phyloP scores from a whole-genome alignment of 2,113 vertebrate genomes.

The Baryphthengus martii region DNA sequence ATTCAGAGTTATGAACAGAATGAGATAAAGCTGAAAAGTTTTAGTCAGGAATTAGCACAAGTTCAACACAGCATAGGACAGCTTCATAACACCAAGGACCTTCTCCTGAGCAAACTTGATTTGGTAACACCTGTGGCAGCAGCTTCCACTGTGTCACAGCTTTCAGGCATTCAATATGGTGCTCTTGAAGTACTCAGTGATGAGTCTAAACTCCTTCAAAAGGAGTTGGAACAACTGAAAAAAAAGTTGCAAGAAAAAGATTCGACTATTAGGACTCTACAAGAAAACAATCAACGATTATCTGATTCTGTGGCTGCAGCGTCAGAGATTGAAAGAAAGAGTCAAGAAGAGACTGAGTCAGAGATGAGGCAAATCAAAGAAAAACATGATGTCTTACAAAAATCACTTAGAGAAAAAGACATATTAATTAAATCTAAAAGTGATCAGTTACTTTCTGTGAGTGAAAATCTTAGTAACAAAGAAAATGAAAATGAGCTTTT shows the following conservation, averaged over 20 bases:
- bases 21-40: conserved; percentile 83
- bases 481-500: conserved; percentile 93
- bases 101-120: conserved; percentile 88
- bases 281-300: conserved; percentile 90
- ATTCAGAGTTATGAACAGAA: conserved; percentile 94
- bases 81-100: conserved; percentile 87
- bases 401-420: conserved; percentile 90
- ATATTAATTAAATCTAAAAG: conserved; percentile 93
- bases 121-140: conserved; percentile 66
- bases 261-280: conserved; percentile 82
- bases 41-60: conserved; percentile 88
- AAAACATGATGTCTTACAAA: conserved; percentile 84
- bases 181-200: background rate
- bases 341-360: conserved; percentile 70
- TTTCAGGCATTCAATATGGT: background rate
- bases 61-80: conserved; percentile 91
- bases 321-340: conserved; percentile 80
- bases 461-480: conserved; percentile 86
- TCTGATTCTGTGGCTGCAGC: conserved; percentile 81
- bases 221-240: conserved; percentile 74
- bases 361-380: conserved; percentile 82
- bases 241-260: conserved; percentile 82
- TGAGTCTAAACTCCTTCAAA: conserved; percentile 57
- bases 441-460: conserved; percentile 85
- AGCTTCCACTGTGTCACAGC: background rate